phyloP scores from a whole-genome alignment of 2,113 vertebrate species.

The Phyllopteryx taeniolatus region DNA sequence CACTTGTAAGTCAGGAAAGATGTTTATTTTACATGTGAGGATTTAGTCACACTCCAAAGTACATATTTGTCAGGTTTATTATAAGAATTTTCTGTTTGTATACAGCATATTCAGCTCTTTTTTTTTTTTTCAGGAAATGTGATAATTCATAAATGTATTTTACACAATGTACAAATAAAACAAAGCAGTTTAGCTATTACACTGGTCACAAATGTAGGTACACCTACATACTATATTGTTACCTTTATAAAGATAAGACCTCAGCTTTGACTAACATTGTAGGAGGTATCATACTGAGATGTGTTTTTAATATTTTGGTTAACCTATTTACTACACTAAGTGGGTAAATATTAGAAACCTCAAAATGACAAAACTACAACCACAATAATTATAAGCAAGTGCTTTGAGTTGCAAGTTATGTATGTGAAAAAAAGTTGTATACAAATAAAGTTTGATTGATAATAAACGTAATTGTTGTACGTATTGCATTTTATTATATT shows the following conservation, averaged over 20 bases:
- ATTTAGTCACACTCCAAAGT: slow-evolving; percentile 8
- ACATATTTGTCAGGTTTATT: slow-evolving; percentile 19
- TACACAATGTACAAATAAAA: neutral
- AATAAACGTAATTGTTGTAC: neutral
- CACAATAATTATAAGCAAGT: neutral
- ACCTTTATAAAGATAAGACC: neutral
- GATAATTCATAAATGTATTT: neutral
- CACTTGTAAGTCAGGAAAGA: slow-evolving; percentile 11
- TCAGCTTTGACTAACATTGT: neutral
- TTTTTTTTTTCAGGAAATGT: slow-evolving; percentile 8
- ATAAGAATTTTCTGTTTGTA: slow-evolving; percentile 4
- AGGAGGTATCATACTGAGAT: neutral
- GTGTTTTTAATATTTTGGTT: neutral
- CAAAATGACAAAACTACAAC: neutral
- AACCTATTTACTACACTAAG: neutral
- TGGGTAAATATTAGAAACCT: neutral
- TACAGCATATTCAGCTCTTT: slow-evolving; percentile 2
- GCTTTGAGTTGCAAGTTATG: too few relatives aligned
- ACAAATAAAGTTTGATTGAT: too few relatives aligned
- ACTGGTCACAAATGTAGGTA: neutral
- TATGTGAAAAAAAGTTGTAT: too few relatives aligned
- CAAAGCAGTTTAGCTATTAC: neutral
- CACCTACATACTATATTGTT: neutral
- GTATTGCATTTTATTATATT: neutral
- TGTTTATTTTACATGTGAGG: slow-evolving; percentile 38